These are phyloP conservation scores for Danionella dracula DNA, from an alignment of 2,797 vertebrate genomes.

Conservation along the genomic window DNA sequence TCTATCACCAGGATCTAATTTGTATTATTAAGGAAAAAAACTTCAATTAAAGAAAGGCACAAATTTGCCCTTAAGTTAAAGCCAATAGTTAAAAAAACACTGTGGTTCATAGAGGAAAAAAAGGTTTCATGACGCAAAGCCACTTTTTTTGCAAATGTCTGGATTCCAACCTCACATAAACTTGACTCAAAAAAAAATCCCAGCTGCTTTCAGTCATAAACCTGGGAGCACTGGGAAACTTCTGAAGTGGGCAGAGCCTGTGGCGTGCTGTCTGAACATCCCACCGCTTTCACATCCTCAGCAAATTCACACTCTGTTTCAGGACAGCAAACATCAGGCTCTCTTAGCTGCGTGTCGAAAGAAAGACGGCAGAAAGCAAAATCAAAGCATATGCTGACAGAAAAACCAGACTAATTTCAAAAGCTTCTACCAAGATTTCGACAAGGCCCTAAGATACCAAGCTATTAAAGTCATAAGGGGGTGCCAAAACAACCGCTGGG, in stretches of 20 bases:
- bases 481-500: slow-evolving; percentile 29
- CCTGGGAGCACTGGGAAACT: neutral
- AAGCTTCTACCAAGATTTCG: slow-evolving; percentile 11
- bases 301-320: slow-evolving; percentile 25
- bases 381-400: slow-evolving; percentile 28
- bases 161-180: slow-evolving; percentile 12
- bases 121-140: no score
- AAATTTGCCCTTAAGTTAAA: no score
- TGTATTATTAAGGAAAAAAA: no score
- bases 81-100: no score
- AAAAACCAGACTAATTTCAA: slow-evolving; percentile 16
- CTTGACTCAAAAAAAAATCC: slow-evolving; percentile 13
- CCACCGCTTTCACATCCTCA: slow-evolving; percentile 9
- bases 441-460: slow-evolving; percentile 19
- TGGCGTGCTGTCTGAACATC: neutral
- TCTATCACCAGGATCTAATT: no score
- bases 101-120: no score
- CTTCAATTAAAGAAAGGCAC: no score
- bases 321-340: slow-evolving; percentile 23
- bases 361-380: neutral
- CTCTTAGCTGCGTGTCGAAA: neutral
- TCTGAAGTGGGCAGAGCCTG: slow-evolving; percentile 25
- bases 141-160: no score
- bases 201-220: slow-evolving; percentile 4
- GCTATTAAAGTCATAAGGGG: slow-evolving; percentile 29